Evolutionary conservation across 1,140 invertebrate species (phyloP), one percentile per base, ranked within the genome.

Genomic region (Eciton burchellii): DNA sequence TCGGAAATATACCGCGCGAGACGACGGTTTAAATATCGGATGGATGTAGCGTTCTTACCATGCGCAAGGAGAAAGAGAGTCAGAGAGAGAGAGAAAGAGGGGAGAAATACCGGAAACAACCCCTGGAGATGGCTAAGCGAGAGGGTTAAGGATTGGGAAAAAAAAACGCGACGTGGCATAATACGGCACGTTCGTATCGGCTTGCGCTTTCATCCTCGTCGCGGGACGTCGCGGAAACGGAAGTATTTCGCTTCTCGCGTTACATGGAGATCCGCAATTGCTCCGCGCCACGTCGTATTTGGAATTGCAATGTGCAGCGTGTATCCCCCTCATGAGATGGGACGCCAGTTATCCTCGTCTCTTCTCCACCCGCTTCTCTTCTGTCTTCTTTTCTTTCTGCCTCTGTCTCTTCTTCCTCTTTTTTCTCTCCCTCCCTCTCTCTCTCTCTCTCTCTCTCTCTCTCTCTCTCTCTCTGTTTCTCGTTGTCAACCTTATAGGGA

Each of bases 221-320:
- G 6, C 24, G 0, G 16, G 14, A 41, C 16, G 65, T 59, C 16
- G 65, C 47, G 49, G 45, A 82, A 82, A 74, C 12, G 56, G 72
- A 56, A 76, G 49, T 79, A 57, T 81, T 45, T 70, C 47, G 29
- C 21, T 56, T 0, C 9, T 5, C 45, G n/a, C 29, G 11, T 47
- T 54, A 74, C 56, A 81, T 29, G 76, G 62, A 43, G 21, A 60
- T 70, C 47, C 57, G 16, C 71, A 68, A 72, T 83, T 45, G 84
- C 26, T 14, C 45, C n/a, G 19, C 49, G 26, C 47, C 11, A 21
- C 0, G 41, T 21, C 47, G 14, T 43, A 43, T 49, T 71, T 29
- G 56, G 76, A 87, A 86, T 83, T 86, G 81, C 84, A 54, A 86
- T 82, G 82, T 45, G 35, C 47, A 41, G 41, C 26, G 19, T 2